These are phyloP conservation scores for Palythoa heliodiscus DNA, from an alignment of 92 coral and sea anemone genomes.

Conservation along the genomic window DNA sequence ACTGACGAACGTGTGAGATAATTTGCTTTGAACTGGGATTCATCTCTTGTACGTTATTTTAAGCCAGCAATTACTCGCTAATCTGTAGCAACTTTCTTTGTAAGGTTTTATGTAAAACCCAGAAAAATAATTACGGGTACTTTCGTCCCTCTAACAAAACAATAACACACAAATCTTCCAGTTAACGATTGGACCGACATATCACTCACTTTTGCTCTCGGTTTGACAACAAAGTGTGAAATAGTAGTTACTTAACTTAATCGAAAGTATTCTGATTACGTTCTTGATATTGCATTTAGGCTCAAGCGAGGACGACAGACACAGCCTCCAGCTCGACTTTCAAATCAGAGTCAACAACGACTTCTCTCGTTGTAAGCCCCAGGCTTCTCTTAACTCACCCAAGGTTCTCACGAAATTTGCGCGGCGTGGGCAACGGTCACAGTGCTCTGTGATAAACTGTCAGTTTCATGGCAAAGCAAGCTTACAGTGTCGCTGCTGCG, in stretches of 20 bases:
- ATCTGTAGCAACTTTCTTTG: too few species aligned
- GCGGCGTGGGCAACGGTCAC: constrained; percentile 46
- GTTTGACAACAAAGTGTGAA: background rate
- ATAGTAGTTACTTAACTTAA: background rate
- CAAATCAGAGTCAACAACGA: constrained; percentile 66
- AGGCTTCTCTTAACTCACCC: constrained; percentile 25
- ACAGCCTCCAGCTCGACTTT: constrained; percentile 49
- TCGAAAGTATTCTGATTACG: background rate
- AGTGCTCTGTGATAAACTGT: constrained; percentile 69
- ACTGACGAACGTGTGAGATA: too few species aligned
- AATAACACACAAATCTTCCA: too few species aligned
- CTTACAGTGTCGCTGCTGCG: constrained; percentile 66
- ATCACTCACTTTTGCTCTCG: background rate
- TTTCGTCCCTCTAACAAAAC: too few species aligned
- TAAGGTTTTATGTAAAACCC: too few species aligned
- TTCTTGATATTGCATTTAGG: background rate
- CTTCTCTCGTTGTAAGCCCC: constrained; percentile 40
- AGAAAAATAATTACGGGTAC: too few species aligned
- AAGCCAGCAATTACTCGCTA: too few species aligned
- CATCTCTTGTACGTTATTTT: too few species aligned
- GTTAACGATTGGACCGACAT: too few species aligned
- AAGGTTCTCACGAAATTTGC: background rate
- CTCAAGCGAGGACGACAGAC: constrained; percentile 43
- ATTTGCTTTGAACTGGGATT: too few species aligned
- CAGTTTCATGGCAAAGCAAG: constrained; percentile 54